A percentile compares a stretch with the other conserved stretches of the same genome.
Conservation (phyloP, 2,113 vertebrate genomes). For the Platanista minor region DNA sequence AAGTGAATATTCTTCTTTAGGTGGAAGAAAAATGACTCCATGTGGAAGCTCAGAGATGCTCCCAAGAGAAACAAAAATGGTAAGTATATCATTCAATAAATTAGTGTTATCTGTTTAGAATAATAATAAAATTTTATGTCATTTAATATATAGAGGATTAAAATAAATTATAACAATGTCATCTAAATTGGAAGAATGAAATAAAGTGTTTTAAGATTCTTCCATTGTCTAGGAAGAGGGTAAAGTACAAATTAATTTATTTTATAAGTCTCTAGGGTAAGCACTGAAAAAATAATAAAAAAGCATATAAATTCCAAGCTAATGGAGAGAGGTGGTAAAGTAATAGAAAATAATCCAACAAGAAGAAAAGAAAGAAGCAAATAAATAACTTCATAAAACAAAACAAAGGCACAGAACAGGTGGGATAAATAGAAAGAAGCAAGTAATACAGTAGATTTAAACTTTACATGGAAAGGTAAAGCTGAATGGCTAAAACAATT, state of each 20-base stretch:
- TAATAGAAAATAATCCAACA: background rate
- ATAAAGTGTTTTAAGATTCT: background rate
- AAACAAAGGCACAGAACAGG: background rate
- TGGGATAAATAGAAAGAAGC: background rate
- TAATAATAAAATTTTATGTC: background rate
- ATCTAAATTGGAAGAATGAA: background rate
- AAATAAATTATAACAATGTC: background rate
- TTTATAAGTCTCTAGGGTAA: background rate
- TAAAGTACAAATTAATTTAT: background rate
- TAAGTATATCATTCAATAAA: background rate
- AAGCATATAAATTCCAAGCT: background rate
- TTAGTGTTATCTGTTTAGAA: background rate
- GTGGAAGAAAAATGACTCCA: background rate
- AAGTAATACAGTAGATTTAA: background rate
- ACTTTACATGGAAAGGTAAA: background rate
- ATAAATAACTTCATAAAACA: background rate
- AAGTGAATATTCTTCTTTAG: background rate
- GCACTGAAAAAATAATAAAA: background rate
- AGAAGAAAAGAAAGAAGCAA: background rate
- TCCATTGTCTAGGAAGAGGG: background rate
- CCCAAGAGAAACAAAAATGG: background rate
- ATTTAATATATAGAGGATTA: background rate
- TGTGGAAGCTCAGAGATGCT: background rate
- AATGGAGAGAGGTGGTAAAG: background rate
- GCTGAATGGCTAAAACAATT: background rate